Conservation (phyloP, 1,140 invertebrate species). For the Cotesia vestalis region DNA sequence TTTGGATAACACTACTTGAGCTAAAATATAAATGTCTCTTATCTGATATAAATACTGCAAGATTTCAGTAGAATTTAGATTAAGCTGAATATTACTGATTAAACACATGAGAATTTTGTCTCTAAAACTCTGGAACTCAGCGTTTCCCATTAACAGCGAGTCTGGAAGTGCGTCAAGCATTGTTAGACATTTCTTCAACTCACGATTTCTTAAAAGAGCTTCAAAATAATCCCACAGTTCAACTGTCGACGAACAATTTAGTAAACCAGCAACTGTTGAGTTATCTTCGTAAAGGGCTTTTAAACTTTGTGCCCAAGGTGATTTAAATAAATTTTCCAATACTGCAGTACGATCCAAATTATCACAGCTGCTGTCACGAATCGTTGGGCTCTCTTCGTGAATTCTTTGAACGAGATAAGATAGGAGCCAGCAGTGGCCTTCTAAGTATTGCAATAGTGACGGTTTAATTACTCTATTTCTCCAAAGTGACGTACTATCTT, state of each 20-base stretch:
- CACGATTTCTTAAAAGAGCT: conserved; percentile 39
- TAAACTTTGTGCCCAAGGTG: conserved; percentile 59
- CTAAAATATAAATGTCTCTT: conserved; percentile 50
- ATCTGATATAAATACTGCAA: conserved; percentile 55
- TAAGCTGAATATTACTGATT: conserved; percentile 52
- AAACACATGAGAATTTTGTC: conserved; percentile 66
- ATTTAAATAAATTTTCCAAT: conserved; percentile 61
- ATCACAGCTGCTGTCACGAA: conserved; percentile 51
- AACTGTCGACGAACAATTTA: conserved; percentile 52
- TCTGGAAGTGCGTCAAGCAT: conserved; percentile 51
- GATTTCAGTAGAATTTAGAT: conserved; percentile 30
- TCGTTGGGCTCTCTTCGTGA: conserved; percentile 53
- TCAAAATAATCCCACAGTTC: conserved; percentile 53
- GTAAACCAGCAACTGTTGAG: conserved; percentile 62
- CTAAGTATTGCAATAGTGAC: conserved; percentile 67
- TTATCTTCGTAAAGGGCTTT: conserved; percentile 65
- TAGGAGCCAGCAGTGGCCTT: conserved; percentile 68
- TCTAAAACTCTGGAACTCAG: conserved; percentile 57
- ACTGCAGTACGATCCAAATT: conserved; percentile 53
- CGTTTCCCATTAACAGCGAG: conserved; percentile 44
- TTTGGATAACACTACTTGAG: conserved; percentile 49
- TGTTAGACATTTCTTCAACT: conserved; percentile 48
- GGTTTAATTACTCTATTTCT: conserved; percentile 45
- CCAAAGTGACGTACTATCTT: conserved; percentile 37
- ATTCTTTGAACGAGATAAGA: conserved; percentile 68